phyloP scores from a whole-genome alignment of 2,797 vertebrate genomes.

The Oreonectes daqikongensis region DNA sequence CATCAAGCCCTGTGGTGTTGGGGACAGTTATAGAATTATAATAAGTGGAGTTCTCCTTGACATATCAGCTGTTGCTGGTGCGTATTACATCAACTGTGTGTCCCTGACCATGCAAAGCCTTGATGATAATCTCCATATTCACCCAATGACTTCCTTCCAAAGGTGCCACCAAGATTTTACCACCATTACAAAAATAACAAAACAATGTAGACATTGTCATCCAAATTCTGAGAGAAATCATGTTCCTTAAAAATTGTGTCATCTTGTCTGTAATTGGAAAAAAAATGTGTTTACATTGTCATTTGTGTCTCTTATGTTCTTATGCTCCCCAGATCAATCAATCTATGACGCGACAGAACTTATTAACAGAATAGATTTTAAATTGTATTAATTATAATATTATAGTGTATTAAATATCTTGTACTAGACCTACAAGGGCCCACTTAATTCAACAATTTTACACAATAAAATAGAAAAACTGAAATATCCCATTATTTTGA shows the following conservation, averaged over 20 bases:
- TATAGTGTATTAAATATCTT: too few relatives aligned
- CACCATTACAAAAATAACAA: constrained; percentile 27
- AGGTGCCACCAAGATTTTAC: constrained; percentile 47
- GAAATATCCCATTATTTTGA: too few relatives aligned
- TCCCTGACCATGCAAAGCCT: constrained; percentile 28
- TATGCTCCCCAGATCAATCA: background rate
- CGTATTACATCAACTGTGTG: constrained; percentile 44
- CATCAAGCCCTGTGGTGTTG: constrained; percentile 26
- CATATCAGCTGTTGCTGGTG: too few relatives aligned
- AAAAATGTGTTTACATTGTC: background rate
- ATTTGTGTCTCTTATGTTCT: background rate
- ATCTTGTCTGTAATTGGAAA: constrained; percentile 18
- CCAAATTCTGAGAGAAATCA: background rate
- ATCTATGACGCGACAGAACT: background rate
- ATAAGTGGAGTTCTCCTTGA: constrained; percentile 40
- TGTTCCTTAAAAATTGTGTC: background rate
- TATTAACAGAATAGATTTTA: background rate
- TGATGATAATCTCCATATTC: constrained; percentile 49
- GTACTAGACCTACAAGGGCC: too few relatives aligned
- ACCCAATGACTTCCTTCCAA: constrained; percentile 53
- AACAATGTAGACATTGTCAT: background rate
- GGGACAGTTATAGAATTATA: constrained; percentile 44
- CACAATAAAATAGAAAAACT: too few relatives aligned
- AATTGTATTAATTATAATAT: too few relatives aligned
- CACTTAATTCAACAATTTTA: too few relatives aligned